Conservation (phyloP, 2,888 invertebrate species). For the Crioceris asparagi region DNA sequence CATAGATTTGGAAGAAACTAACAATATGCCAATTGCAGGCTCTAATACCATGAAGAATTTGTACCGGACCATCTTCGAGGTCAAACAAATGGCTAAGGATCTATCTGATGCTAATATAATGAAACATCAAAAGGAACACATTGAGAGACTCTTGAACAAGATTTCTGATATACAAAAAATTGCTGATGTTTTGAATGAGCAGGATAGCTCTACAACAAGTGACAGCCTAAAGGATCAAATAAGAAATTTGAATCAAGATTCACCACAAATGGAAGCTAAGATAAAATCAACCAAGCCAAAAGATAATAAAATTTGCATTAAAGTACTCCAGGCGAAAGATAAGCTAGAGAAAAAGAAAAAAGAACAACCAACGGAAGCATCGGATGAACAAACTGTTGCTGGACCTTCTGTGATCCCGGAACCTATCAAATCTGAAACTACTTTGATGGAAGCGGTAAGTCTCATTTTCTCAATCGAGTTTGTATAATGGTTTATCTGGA, state of each 20-base stretch:
- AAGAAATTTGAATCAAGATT: slow-evolving; percentile 1
- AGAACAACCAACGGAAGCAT: slow-evolving; percentile 1
- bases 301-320: slow-evolving; percentile 18
- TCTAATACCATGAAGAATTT: slow-evolving; percentile 10
- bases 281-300: slow-evolving; percentile 7
- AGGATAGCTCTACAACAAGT: background rate
- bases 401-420: slow-evolving; percentile 9
- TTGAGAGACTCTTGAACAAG: slow-evolving; percentile 11
- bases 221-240: background rate
- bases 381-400: no score
- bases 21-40: no score
- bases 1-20: no score
- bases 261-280: slow-evolving; percentile 3
- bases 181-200: slow-evolving; percentile 8
- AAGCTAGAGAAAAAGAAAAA: slow-evolving; percentile 5
- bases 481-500: no score
- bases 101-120: slow-evolving; percentile 8
- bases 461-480: no score
- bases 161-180: slow-evolving; percentile 15
- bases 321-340: slow-evolving; percentile 13
- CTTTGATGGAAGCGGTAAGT: slow-evolving; percentile 5
- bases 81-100: slow-evolving; percentile 9
- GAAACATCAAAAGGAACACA: slow-evolving; percentile 9
- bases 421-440: slow-evolving; percentile 6
- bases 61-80: slow-evolving; percentile 13